Evolutionary conservation across 1,140 invertebrate species (phyloP).

Genomic region (Epicauta chinensis): DNA sequence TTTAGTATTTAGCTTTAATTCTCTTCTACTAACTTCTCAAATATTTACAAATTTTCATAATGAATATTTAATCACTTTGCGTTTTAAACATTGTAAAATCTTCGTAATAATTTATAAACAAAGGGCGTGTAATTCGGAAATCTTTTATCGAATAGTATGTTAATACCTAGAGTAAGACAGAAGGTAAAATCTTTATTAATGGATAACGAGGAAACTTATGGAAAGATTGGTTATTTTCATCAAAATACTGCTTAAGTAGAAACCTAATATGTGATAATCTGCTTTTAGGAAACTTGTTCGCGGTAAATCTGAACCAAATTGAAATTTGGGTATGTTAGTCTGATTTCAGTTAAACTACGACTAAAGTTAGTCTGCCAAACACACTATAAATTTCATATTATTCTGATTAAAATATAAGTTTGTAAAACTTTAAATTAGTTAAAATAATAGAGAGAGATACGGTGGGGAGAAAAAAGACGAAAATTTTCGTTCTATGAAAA

Average conservation of each 20-base stretch:
- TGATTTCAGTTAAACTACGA: slow-evolving; percentile 20
- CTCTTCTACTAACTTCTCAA: too few species aligned
- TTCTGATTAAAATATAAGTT: too few species aligned
- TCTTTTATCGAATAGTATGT: not conserved
- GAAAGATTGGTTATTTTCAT: slow-evolving; percentile 12
- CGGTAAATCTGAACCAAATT: slow-evolving; percentile 22
- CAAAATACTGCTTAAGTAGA: slow-evolving; percentile 12
- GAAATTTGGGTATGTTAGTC: slow-evolving; percentile 21
- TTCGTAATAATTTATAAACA: not conserved
- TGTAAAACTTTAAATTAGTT: too few species aligned
- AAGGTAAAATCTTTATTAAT: slow-evolving; percentile 9
- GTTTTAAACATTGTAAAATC: not conserved
- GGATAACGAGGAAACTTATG: slow-evolving; percentile 7
- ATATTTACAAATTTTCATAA: too few species aligned
- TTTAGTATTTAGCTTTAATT: too few species aligned
- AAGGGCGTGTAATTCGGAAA: not conserved
- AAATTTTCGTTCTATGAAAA: slow-evolving; percentile 6
- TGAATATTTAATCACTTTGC: too few species aligned
- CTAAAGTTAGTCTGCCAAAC: slow-evolving; percentile 11
- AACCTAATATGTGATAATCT: slow-evolving; percentile 24
- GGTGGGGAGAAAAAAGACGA: too few species aligned
- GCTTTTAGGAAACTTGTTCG: slow-evolving; percentile 20
- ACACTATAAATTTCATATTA: too few species aligned
- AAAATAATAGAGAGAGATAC: too few species aligned
- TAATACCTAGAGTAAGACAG: slow-evolving; percentile 3